Base-by-base conservation (phyloP, 2,113 vertebrate species). In the Ovibos moschatus region DNA sequence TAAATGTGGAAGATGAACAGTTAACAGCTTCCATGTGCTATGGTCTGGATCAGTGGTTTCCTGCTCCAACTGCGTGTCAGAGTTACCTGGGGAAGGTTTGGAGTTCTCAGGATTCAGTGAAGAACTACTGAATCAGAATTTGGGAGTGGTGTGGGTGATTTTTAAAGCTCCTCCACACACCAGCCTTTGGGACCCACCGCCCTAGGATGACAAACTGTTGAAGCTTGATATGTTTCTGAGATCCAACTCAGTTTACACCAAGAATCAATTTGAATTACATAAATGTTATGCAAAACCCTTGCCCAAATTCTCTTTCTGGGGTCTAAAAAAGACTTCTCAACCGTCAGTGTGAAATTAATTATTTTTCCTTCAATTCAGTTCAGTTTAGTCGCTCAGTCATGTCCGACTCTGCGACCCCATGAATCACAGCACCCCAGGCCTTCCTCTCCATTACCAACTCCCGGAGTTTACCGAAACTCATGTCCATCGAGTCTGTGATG, bases 331-430 rank as follows among this genome's bases (percentile, higher is more conserved):
- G 25, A 86, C 16, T 96, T 92, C 7, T 45, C 76, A 85, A 87
- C 57, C 55, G 53, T 94, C 51, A 76, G 40, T 94, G 33, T 87
- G 19, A 94, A 91, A 89, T 94, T 60, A 96, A 94, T 91, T n/a
- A 86, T 15, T 64, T 91, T 89, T 87, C 71, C 15, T 93, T 55
- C 27, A 60, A 27, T 60, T 58, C 57, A 28, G 57, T 58, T 57
- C 58, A 60, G 28, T 14, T 60, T 12, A 60, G 58, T 60, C 2
- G 12, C 58, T 60, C 58, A 60, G 27, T 60, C 12, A 0, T 60
- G 58, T 60, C 27, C 0, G 0, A 60, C 58, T 60, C 58, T 58
- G 25, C 1, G 12, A 28, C 58, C 58, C 58, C 28, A 30, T 60
- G 58, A 60, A 30, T 60, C 58, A 14, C 27, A 60, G 58, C 58